Percentiles rank a stretch among this genome's conserved stretches.
phyloP scores from a whole-genome alignment of 92 coral and sea anemone species.

The Paragorgia papillata region DNA sequence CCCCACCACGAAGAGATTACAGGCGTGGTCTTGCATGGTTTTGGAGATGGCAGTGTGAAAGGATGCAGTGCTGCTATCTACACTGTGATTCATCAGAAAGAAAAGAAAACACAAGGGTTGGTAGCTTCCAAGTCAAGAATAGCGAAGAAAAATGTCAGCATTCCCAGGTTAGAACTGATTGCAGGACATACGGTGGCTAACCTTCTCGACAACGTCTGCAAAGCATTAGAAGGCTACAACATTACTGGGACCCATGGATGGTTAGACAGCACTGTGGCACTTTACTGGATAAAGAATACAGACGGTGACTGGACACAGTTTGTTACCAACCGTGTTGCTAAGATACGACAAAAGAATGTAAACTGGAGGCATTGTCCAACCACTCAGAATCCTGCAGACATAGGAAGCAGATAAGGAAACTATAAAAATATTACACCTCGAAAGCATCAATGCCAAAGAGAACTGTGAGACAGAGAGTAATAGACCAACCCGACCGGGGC shows the following conservation, averaged over 20 bases:
- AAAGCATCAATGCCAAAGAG: too few relatives aligned
- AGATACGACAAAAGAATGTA: constrained; percentile 8
- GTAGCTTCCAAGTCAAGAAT: too few relatives aligned
- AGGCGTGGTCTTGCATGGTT: neutral
- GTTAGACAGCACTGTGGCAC: constrained; percentile 40
- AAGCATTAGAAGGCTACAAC: constrained; percentile 26
- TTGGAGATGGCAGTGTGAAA: neutral
- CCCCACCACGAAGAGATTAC: neutral
- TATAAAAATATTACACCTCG: too few relatives aligned
- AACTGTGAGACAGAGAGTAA: too few relatives aligned
- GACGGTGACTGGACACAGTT: constrained; percentile 21
- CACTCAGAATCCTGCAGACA: too few relatives aligned
- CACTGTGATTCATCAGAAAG: neutral
- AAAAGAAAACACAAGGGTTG: neutral
- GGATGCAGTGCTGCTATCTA: neutral
- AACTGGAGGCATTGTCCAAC: constrained; percentile 20
- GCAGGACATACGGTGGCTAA: neutral
- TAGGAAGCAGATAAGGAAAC: too few relatives aligned
- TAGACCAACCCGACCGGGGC: too few relatives aligned
- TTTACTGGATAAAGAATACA: constrained; percentile 25
- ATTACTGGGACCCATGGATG: neutral
- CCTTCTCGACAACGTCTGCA: neutral
- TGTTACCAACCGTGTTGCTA: constrained; percentile 36
- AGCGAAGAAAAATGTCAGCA: too few relatives aligned
- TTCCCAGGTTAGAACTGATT: neutral